phyloP scores from a whole-genome alignment of 2,113 vertebrate genomes.

The Terrapene triunguis region DNA sequence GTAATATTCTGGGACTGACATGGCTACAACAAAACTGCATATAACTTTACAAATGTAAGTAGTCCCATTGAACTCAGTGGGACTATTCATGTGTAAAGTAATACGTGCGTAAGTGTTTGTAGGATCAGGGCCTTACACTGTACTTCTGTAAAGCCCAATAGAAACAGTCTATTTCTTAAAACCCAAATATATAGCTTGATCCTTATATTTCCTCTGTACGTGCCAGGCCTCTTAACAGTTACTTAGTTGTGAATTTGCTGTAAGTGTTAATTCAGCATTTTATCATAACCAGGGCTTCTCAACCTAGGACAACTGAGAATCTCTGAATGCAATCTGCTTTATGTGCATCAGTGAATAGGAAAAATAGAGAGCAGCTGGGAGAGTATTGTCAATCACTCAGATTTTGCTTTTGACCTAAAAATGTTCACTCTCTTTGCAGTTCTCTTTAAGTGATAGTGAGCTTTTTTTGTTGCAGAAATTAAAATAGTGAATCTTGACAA shows the following conservation, averaged over 20 bases:
- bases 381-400: constrained; percentile 61
- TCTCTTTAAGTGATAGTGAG: constrained; percentile 37
- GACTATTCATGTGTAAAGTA: neutral
- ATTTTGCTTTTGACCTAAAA: constrained; percentile 63
- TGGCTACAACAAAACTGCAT: neutral
- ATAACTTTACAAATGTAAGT: neutral
- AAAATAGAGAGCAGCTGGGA: constrained; percentile 71
- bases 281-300: constrained; percentile 49
- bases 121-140: neutral
- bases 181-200: neutral
- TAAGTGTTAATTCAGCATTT: constrained; percentile 53
- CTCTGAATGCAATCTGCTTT: constrained; percentile 59
- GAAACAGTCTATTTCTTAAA: neutral
- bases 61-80: neutral
- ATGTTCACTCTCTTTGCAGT: constrained; percentile 52
- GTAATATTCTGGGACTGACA: neutral
- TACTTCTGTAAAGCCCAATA: neutral
- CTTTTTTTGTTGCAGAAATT: constrained; percentile 38
- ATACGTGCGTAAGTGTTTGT: neutral
- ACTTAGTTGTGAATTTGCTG: constrained; percentile 25
- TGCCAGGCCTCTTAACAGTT: neutral
- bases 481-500: constrained; percentile 23
- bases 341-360: constrained; percentile 68
- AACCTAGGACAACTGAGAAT: constrained; percentile 53
- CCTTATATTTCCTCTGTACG: neutral